Percentiles rank a stretch among this genome's conserved stretches.
Conservation (phyloP, 2,113 vertebrate genomes). For the Scomber scombrus region DNA sequence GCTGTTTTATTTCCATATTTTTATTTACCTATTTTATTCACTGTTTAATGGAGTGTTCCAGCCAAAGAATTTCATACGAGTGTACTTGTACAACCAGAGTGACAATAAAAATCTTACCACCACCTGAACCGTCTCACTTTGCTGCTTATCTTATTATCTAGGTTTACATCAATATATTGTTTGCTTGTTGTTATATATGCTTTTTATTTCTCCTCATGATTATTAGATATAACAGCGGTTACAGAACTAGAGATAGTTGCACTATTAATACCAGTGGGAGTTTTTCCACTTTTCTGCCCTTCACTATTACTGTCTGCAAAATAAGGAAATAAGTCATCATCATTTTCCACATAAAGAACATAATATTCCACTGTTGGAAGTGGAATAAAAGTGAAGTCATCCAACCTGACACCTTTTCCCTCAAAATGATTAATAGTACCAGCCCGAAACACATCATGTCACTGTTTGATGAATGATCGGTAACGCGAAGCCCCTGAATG, state of each 20-base stretch:
- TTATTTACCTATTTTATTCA: too few species aligned
- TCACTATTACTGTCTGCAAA: neutral
- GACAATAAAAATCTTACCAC: neutral
- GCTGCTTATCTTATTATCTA: constrained; percentile 37
- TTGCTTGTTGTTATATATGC: too few species aligned
- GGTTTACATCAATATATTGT: neutral
- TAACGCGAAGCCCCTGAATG: constrained; percentile 29
- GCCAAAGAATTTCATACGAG: too few species aligned
- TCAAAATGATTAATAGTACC: constrained; percentile 48
- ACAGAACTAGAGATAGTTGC: neutral
- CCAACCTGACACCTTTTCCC: constrained; percentile 6
- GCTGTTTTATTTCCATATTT: too few species aligned
- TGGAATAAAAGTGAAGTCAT: constrained; percentile 22
- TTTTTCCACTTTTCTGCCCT: neutral
- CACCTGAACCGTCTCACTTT: constrained; percentile 44
- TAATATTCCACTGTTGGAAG: constrained; percentile 1
- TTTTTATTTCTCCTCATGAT: neutral
- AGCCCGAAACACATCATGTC: constrained; percentile 27
- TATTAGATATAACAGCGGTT: neutral
- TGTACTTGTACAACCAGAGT: too few species aligned
- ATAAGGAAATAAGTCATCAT: neutral
- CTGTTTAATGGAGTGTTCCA: too few species aligned
- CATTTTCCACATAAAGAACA: neutral
- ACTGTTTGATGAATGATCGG: constrained; percentile 41
- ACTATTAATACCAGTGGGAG: neutral